Conservation (phyloP, 2,113 vertebrate genomes). For the Reinhardtius hippoglossoides region DNA sequence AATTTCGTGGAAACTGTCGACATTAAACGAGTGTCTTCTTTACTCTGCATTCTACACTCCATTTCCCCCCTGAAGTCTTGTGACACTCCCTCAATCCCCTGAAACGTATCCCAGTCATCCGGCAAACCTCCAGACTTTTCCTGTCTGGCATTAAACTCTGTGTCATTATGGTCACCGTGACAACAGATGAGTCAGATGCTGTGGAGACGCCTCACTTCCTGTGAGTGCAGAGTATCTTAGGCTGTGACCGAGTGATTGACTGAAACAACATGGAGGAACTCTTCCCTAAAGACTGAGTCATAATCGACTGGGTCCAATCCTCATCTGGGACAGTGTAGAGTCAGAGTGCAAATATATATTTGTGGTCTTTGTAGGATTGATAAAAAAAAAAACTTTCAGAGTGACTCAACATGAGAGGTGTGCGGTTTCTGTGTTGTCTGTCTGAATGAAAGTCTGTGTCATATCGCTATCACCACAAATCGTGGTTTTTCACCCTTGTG, state of each 20-base stretch:
- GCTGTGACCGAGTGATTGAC: slow-evolving; percentile 42
- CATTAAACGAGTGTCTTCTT: slow-evolving; percentile 50
- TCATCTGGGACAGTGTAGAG: slow-evolving; percentile 1
- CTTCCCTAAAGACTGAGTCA: slow-evolving; percentile 68
- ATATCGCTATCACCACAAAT: slow-evolving; percentile 11
- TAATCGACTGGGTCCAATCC: slow-evolving; percentile 28
- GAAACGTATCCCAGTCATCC: slow-evolving; percentile 43
- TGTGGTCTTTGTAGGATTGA: slow-evolving; percentile 25
- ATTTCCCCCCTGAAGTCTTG: slow-evolving; percentile 21
- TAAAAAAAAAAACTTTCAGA: slow-evolving; percentile 3
- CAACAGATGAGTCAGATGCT: slow-evolving; percentile 75
- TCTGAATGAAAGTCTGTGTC: not conserved
- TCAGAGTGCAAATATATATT: slow-evolving; percentile 4
- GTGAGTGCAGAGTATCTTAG: slow-evolving; percentile 52
- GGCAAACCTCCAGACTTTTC: slow-evolving; percentile 61
- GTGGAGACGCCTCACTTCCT: slow-evolving; percentile 81
- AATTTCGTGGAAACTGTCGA: slow-evolving; percentile 59
- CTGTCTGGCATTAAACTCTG: slow-evolving; percentile 60
- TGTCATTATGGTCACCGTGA: slow-evolving; percentile 70
- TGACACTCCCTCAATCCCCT: slow-evolving; percentile 47
- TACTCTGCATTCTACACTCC: slow-evolving; percentile 15
- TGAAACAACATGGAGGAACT: slow-evolving; percentile 38
- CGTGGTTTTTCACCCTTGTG: slow-evolving; percentile 8
- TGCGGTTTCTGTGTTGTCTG: slow-evolving; percentile 6
- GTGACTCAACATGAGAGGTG: slow-evolving; percentile 24